These are phyloP conservation scores for Cydia splendana DNA, from an alignment of 1,140 invertebrate genomes.

Conservation along the genomic window DNA sequence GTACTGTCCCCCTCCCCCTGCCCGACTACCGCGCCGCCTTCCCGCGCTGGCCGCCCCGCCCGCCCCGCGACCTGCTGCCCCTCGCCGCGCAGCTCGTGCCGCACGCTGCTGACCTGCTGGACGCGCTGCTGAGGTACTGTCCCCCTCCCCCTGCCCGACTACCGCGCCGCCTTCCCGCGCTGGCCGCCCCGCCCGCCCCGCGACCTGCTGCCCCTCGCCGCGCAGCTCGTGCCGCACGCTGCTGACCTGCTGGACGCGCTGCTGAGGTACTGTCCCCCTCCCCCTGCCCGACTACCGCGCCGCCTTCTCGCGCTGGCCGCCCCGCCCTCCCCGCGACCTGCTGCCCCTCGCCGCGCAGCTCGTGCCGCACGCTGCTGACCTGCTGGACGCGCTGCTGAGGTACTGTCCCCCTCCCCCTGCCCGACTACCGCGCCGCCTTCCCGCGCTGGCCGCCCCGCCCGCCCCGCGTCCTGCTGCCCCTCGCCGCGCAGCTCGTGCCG, in stretches of 20 bases:
- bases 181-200: slow-evolving; percentile 63
- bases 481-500: slow-evolving; percentile 39
- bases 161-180: not conserved
- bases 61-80: slow-evolving; percentile 76
- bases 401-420: slow-evolving; percentile 18
- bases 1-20: slow-evolving; percentile 81
- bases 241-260: slow-evolving; percentile 61
- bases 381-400: slow-evolving; percentile 64
- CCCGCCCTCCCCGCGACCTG: slow-evolving; percentile 73
- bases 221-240: slow-evolving; percentile 42
- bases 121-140: slow-evolving; percentile 56
- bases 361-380: slow-evolving; percentile 45
- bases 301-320: not conserved
- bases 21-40: slow-evolving; percentile 83
- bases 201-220: slow-evolving; percentile 61
- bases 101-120: slow-evolving; percentile 57
- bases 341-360: slow-evolving; percentile 50
- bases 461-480: slow-evolving; percentile 74
- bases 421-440: not conserved
- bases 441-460: slow-evolving; percentile 42
- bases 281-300: not conserved
- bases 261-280: slow-evolving; percentile 46
- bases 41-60: slow-evolving; percentile 85
- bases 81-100: slow-evolving; percentile 70
- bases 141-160: not conserved